Evolutionary conservation across 1,140 invertebrate genomes (phyloP).

Genomic region (Contarinia nasturtii): DNA sequence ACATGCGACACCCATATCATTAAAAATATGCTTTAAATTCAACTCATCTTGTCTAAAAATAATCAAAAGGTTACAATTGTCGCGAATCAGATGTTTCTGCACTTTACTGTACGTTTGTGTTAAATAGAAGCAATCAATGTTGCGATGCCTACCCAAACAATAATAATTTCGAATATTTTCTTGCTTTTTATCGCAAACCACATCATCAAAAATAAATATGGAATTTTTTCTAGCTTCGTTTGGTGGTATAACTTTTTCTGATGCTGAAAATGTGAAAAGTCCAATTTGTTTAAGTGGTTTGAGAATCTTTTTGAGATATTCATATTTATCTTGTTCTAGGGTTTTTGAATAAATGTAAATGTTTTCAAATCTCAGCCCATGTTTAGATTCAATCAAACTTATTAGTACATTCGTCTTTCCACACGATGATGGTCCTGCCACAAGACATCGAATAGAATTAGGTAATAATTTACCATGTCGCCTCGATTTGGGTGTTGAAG

Average conservation of each 20-base stretch:
- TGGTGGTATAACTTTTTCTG: slow-evolving; percentile 12
- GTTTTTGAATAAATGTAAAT: slow-evolving; percentile 17
- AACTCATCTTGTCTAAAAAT: slow-evolving; percentile 25
- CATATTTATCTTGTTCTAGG: slow-evolving; percentile 14
- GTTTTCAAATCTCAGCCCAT: slow-evolving; percentile 19
- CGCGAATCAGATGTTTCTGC: slow-evolving; percentile 23
- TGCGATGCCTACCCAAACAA: slow-evolving; percentile 19
- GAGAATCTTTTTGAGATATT: slow-evolving; percentile 9
- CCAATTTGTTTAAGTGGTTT: slow-evolving; percentile 10
- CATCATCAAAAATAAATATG: slow-evolving; percentile 23
- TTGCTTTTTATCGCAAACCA: slow-evolving; percentile 18
- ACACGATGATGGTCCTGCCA: slow-evolving; percentile 15
- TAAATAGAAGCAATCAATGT: slow-evolving; percentile 18
- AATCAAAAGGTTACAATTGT: slow-evolving; percentile 22
- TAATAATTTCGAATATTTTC: slow-evolving; percentile 18
- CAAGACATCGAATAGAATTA: slow-evolving; percentile 12
- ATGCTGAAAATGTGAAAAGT: slow-evolving; percentile 12
- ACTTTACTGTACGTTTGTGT: slow-evolving; percentile 21
- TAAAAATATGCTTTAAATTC: slow-evolving; percentile 24
- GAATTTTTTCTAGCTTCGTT: slow-evolving; percentile 12
- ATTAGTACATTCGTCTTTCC: slow-evolving; percentile 19
- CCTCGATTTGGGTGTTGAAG: no score
- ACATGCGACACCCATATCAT: slow-evolving; percentile 18
- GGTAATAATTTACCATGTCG: slow-evolving; percentile 12
- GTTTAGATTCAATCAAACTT: slow-evolving; percentile 13